Evolutionary conservation across 2,888 invertebrate genomes (phyloP).

Genomic region (Drosophila meridionalis): DNA sequence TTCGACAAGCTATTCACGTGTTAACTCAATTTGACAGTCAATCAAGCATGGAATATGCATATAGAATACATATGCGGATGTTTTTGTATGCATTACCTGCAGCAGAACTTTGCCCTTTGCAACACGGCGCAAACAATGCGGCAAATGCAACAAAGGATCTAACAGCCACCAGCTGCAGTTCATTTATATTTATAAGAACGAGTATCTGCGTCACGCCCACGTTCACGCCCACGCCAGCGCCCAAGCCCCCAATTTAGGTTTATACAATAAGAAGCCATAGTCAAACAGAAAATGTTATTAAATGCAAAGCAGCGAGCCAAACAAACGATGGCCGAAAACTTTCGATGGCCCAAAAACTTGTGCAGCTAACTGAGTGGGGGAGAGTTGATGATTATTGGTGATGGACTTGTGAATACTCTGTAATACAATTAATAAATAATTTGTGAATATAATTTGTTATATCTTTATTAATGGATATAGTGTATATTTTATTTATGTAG

Average conservation of each 20-base stretch:
- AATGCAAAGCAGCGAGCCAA: conserved; percentile 67
- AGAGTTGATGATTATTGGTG: neutral
- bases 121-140: conserved; percentile 70
- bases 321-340: conserved; percentile 63
- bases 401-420: conserved; percentile 8
- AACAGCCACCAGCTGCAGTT: conserved; percentile 45
- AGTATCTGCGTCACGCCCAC: conserved; percentile 4
- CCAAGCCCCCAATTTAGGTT: too few species aligned
- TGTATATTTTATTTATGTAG: too few species aligned
- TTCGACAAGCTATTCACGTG: conserved; percentile 37
- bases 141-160: conserved; percentile 59
- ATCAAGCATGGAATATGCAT: conserved; percentile 59
- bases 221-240: conserved; percentile 9
- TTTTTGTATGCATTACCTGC: conserved; percentile 35
- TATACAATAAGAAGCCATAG: conserved; percentile 57
- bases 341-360: conserved; percentile 54
- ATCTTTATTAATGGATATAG: too few species aligned
- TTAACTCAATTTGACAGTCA: conserved; percentile 71
- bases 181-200: conserved; percentile 73
- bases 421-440: too few species aligned
- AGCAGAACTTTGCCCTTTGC: conserved; percentile 13
- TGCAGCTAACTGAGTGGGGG: conserved; percentile 2
- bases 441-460: neutral
- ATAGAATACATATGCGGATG: conserved; percentile 16
- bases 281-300: conserved; percentile 75